Base-by-base conservation (phyloP, 2,888 invertebrate species). In the Spisula subtruncata region DNA sequence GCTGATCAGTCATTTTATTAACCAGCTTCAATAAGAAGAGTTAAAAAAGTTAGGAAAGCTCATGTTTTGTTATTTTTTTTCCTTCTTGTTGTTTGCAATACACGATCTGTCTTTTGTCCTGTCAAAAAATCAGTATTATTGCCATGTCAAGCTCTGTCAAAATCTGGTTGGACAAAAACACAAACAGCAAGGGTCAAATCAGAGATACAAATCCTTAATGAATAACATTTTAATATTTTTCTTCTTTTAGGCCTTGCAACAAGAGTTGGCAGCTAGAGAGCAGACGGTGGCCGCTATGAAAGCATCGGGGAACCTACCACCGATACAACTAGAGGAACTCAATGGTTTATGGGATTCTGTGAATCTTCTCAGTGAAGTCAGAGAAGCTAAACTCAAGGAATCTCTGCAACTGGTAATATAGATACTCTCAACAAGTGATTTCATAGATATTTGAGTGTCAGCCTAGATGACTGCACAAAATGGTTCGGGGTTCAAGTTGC, bases 221-320 rank as follows among this genome's bases (percentile, higher is more conserved):
- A 51, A 16, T 14, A 16, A 51, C n/a, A n/a, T n/a, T n/a, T 51
- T 6, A 51, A 51, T 25, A 35, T 75, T 4, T 25, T 75, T 29
- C n/a, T 79, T 12, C 32, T 93, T 93, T 10, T 93, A 96, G 96
- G 94, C 95, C 51, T 94, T 96, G 91, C 96, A 96, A 85, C 96
- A 96, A 90, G 96, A 96, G 94, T 86, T 96, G 81, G 93, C 94
- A 16, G 95, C 94, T 81, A 91, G 95, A 32, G 95, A 96, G 89
- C 94, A 95, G 89, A 96, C 96, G 0, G 95, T 96, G 48, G 94
- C 95, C 8, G 95, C 96, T 18, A 95, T 96, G 95, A 95, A 95
- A 90, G 94, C 94, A 8, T 94, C 96, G 0, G 95, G 96, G 10
- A 95, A 95, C 85, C 94, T 96, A 25, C 94, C 95, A 1, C 92